phyloP scores from a whole-genome alignment of 1,140 invertebrate species.

The Matsumurasca onukii region DNA sequence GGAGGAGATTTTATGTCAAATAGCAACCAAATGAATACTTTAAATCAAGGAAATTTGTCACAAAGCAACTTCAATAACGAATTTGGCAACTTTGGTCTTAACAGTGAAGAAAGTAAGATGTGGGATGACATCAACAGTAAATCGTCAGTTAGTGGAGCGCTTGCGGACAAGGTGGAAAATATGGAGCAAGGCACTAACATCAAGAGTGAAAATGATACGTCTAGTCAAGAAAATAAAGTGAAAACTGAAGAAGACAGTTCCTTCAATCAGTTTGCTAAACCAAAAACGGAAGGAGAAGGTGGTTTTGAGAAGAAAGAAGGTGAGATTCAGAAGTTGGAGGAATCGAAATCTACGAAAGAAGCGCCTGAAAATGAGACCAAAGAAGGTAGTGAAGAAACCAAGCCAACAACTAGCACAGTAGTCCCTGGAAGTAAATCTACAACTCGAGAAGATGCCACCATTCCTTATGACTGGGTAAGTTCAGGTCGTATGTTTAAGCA shows the following conservation, averaged over 20 bases:
- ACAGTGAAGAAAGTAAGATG: constrained; percentile 21
- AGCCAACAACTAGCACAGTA: constrained; percentile 43
- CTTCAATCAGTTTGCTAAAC: not conserved
- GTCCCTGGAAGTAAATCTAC: constrained; percentile 44
- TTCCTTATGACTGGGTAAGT: constrained; percentile 78
- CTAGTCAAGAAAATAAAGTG: not conserved
- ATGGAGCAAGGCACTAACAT: not conserved
- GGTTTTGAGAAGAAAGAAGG: constrained; percentile 41
- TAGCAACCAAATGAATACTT: not conserved
- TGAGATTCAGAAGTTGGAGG: constrained; percentile 41
- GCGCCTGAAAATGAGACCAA: constrained; percentile 45
- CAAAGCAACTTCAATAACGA: constrained; percentile 11
- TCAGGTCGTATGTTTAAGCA: too few relatives aligned
- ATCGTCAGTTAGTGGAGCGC: constrained; percentile 14
- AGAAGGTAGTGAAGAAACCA: constrained; percentile 50
- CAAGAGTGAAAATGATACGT: constrained; percentile 12
- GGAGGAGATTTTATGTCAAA: not conserved
- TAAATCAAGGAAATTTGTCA: not conserved
- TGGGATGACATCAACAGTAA: constrained; percentile 27
- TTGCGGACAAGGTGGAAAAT: constrained; percentile 12
- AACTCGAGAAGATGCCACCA: constrained; percentile 70
- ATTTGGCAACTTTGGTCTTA: not conserved
- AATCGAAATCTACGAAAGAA: constrained; percentile 40
- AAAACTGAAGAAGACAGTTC: not conserved
- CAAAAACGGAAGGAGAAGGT: constrained; percentile 16